phyloP scores from a whole-genome alignment of 2,113 vertebrate species.

The Thalassarche chlororhynchos region DNA sequence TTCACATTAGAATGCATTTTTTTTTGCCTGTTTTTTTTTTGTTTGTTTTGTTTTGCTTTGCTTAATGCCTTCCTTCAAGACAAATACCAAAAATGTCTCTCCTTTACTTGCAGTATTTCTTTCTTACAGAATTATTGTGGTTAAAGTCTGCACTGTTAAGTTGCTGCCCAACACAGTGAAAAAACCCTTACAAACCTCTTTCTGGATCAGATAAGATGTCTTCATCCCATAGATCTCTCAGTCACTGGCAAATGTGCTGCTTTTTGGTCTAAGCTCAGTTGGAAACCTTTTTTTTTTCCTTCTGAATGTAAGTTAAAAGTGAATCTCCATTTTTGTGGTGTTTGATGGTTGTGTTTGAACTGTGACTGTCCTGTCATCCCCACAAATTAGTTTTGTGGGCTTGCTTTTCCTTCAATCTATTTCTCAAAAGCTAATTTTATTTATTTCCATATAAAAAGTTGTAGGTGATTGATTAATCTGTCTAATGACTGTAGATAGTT shows the following conservation, averaged over 20 bases:
- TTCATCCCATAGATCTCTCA: not conserved
- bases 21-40: not conserved
- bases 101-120: not conserved
- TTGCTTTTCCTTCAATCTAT: not conserved
- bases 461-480: not conserved
- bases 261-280: not conserved
- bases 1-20: not conserved
- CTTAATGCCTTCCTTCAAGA: not conserved
- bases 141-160: not conserved
- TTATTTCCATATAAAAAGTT: not conserved
- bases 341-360: not conserved
- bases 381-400: not conserved
- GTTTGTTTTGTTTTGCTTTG: not conserved
- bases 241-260: not conserved
- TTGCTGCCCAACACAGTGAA: not conserved
- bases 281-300: not conserved
- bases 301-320: not conserved
- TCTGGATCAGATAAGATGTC: not conserved
- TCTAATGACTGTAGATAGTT: not conserved
- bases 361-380: not conserved
- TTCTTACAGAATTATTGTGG: not conserved
- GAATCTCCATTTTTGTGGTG: not conserved
- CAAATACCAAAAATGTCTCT: not conserved
- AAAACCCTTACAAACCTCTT: not conserved
- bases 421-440: not conserved